phyloP scores from a whole-genome alignment of 2,888 invertebrate species.

The Pherbina coryleti region DNA sequence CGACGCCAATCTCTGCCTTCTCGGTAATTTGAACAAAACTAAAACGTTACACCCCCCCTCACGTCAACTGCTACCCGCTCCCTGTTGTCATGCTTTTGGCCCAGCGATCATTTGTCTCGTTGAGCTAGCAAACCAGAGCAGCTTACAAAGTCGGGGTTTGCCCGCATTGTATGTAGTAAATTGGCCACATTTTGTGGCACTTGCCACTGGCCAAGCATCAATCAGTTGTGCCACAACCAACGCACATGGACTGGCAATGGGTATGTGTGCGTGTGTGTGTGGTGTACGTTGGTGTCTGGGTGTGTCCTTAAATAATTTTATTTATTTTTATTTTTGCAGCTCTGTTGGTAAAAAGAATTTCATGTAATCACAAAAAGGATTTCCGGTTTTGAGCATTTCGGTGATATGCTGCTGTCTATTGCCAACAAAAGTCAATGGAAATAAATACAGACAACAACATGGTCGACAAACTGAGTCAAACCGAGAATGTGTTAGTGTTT shows the following conservation, averaged over 20 bases:
- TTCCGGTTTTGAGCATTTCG: not conserved
- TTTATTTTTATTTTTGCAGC: not conserved
- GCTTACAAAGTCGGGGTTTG: not conserved
- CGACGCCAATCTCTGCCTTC: too few species aligned
- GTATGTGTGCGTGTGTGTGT: not conserved
- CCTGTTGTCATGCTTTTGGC: too few species aligned
- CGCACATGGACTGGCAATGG: not conserved
- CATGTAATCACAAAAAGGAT: not conserved
- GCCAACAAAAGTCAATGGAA: not conserved
- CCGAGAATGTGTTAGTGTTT: too few species aligned
- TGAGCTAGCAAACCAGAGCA: too few species aligned
- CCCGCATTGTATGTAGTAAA: not conserved
- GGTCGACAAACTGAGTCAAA: too few species aligned
- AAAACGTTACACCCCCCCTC: too few species aligned
- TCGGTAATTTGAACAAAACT: too few species aligned
- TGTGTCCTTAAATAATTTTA: too few species aligned
- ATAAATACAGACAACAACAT: not conserved
- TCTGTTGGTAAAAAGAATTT: not conserved
- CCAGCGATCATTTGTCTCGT: too few species aligned
- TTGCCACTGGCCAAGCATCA: not conserved
- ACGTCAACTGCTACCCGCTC: too few species aligned
- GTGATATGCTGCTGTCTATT: too few species aligned
- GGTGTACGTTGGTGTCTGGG: not conserved
- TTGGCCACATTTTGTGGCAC: constrained; percentile 10
- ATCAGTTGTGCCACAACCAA: constrained; percentile 11